Evolutionary conservation across 2,113 vertebrate species (phyloP), one percentile per base, ranked within the genome.

Genomic region (Malurus melanocephalus): DNA sequence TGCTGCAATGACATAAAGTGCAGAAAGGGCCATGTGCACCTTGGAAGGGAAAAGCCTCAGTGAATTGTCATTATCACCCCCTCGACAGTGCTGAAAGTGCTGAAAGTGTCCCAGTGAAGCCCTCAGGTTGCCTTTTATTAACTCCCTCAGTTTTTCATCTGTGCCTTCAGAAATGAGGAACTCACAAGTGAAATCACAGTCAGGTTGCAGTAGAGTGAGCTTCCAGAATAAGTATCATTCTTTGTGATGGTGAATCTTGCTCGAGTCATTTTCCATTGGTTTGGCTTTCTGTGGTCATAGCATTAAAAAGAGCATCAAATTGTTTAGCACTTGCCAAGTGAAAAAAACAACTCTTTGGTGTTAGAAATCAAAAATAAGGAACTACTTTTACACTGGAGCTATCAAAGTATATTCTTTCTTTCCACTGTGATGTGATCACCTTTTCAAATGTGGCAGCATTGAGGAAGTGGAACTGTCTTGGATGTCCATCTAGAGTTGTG

Each of bases 31-130:
- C 8, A 3, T 33, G 11, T 20, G 14, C 2, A 9, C 51, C n/a
- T 75, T 28, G 20, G 59, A 52, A 48, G 80, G 57, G 28, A 88
- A 75, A 61, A 74, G 24, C 46, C 27, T 45, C 33, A 38, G 43
- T 72, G 57, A 78, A 8, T 62, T 57, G 62, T 61, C 2, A n/a
- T n/a, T 57, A 17, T 56, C 2, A 0, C 61, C 83, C 30, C 9
- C 6, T 17, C 0, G 0, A 42, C 42, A 42, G n/a, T 0, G 15
- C 80, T 92, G 71, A 38, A 80, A 42, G n/a, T 0, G 15, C 80
- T 92, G 71, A 38, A 80, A 2, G 38, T 68, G 32, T 83, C 51
- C 56, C 32, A 17, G 45, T 27, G 38, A 72, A 65, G 83, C 1
- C 6, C 57, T 60, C 33, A 75, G 2, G 32, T 72, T 82, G 43